Evolutionary conservation across 2,797 vertebrate species (phyloP), one percentile per base, ranked within the genome.

Genomic region (Luscinia luscinia): DNA sequence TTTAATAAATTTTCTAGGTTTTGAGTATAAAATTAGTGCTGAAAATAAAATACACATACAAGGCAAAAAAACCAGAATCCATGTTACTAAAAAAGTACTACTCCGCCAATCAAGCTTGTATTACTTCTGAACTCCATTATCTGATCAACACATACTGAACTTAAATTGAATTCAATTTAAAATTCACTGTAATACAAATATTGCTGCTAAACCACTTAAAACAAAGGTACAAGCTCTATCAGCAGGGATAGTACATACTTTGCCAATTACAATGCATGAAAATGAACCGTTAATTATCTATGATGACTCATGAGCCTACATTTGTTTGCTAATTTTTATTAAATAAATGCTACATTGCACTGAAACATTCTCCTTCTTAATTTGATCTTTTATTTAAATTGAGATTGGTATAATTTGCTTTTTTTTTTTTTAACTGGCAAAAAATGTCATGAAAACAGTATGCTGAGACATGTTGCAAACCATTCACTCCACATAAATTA

Each of bases 291-390:
- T 90, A 83, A 91, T 95, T 89, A 92, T 21, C 48, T 43, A 15
- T 26, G 54, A 74, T 76, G 73, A 94, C 30, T 84, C 69, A 82
- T 3, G 9, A 80, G 55, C 45, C 69, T 74, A 75, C 6, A 2
- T 55, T 90, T 87, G 51, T 84, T 72, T 77, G 57, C 38, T 77
- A 69, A 18, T 16, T 93, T 89, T 88, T 82, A 96, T 85, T 87
- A 67, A 70, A 89, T 78, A 94, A 94, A 91, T 64, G 79, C 61
- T 69, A 75, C 28, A 22, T 67, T 92, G 62, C n/a, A 87, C n/a
- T 94, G 73, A 90, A 89, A 74, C 40, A 67, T 87, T 88, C 32
- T 75, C 69, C 70, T 78, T 59, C 67, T 73, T 70, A 86, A 94
- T 90, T 48, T 74, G 26, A 92, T 86, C 51, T 80, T 81, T 88